Evolutionary conservation across 2,888 invertebrate genomes (phyloP), one percentile per base, ranked within the genome.

Genomic region (Deilephila elpenor): DNA sequence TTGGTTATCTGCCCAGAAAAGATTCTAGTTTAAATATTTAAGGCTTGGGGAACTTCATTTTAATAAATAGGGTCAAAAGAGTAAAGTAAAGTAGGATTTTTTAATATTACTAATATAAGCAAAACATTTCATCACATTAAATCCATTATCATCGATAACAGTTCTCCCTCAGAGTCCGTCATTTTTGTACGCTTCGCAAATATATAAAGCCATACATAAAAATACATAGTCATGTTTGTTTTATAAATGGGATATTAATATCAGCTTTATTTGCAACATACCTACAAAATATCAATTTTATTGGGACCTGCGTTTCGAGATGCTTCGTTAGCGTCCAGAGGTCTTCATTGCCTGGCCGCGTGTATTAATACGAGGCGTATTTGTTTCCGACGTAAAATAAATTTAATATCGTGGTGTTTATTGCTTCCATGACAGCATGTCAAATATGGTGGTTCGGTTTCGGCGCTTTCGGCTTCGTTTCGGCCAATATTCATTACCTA

Each of bases 351-450:
- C 17, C 67, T 67, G 51, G 67, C 25, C 25, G 44, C 11, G 2
- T 20, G 14, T 51, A 67, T 67, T 67, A 20, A 67, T 67, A 51
- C 44, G 25, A 17, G 6, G 25, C 25, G 17, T 67, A 67, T 67
- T 67, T 67, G 67, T 67, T 67, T 44, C 25, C 25, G 44, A 25
- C 67, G 51, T 29, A 25, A 67, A 67, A 67, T 67, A 67, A 67
- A 67, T 67, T 67, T 67, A 67, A 67, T 67, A 67, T 67, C 29
- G 51, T 6, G 44, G 67, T 7, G 64, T 67, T 67, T 67, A 67
- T 67, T 67, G 25, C 62, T 34, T 62, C 62, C 25, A 67, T 67
- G 67, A 67, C 51, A 51, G 67, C 14, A 25, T 67, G 51, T 67
- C 51, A 67, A 37, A 64, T 37, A 64, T 6, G 64, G 37, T 11